Evolutionary conservation across 2,888 invertebrate genomes (phyloP).

Genomic region (Melipona bicolor): DNA sequence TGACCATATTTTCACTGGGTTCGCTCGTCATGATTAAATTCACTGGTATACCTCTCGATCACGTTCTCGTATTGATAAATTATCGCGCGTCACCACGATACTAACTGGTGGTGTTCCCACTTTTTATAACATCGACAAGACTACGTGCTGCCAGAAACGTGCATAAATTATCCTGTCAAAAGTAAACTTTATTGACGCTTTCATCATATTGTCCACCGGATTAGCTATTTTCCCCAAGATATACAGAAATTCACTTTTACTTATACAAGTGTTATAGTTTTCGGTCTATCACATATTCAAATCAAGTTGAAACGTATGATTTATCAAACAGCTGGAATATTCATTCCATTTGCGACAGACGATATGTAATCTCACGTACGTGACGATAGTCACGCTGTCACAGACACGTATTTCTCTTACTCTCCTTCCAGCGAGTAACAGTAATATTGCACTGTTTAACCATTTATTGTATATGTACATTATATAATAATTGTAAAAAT

Average conservation of each 20-base stretch:
- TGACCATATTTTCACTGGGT: constrained; percentile 59
- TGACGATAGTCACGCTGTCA: constrained; percentile 24
- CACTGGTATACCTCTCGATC: constrained; percentile 33
- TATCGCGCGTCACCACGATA: constrained; percentile 24
- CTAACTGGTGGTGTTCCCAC: constrained; percentile 13
- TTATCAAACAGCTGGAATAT: neutral
- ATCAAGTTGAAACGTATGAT: neutral
- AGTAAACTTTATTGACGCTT: constrained; percentile 52
- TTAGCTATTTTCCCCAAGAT: neutral
- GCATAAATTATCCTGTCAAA: constrained; percentile 70
- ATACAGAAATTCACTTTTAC: neutral
- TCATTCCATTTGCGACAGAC: neutral
- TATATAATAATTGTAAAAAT: neutral
- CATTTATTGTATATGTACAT: neutral
- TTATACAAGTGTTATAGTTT: neutral
- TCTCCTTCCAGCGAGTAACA: neutral
- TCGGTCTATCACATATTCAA: neutral
- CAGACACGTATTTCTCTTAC: neutral
- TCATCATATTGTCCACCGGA: constrained; percentile 19
- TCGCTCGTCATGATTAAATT: constrained; percentile 35
- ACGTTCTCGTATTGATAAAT: constrained; percentile 9
- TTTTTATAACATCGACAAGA: constrained; percentile 28
- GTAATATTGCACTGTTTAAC: neutral
- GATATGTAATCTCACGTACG: constrained; percentile 9
- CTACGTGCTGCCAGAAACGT: constrained; percentile 51